Percentiles rank a stretch among this genome's conserved stretches.
Conservation (phyloP, 2,888 invertebrate species). For the Coecobrya sp. region DNA sequence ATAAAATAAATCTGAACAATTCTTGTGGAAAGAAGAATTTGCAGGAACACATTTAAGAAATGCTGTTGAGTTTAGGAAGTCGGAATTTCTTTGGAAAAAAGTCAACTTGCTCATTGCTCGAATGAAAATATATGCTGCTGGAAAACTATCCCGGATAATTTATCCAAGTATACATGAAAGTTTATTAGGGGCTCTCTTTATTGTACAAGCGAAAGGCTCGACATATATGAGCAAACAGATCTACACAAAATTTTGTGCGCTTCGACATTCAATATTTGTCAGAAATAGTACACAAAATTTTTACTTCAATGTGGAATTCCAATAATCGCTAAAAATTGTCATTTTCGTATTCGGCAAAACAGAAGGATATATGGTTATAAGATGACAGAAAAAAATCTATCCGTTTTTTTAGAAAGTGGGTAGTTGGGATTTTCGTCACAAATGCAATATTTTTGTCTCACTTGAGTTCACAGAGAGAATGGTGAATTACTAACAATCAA, state of each 20-base stretch:
- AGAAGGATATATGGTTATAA: not conserved
- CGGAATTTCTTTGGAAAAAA: constrained; percentile 45
- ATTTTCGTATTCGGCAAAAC: not conserved
- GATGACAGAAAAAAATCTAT: not conserved
- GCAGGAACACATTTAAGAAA: constrained; percentile 65
- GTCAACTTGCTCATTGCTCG: constrained; percentile 54
- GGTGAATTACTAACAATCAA: constrained; percentile 58
- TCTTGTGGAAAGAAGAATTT: constrained; percentile 44
- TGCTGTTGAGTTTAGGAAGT: constrained; percentile 39
- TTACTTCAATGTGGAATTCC: constrained; percentile 35
- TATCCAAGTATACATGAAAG: constrained; percentile 37
- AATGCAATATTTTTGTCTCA: constrained; percentile 50
- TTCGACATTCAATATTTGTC: not conserved
- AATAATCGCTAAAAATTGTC: constrained; percentile 38
- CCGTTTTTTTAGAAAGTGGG: constrained; percentile 6
- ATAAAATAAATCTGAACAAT: constrained; percentile 65
- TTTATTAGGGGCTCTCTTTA: constrained; percentile 26
- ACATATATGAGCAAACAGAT: not conserved
- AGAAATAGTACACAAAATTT: not conserved
- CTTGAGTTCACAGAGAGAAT: constrained; percentile 52
- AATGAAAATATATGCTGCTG: constrained; percentile 49
- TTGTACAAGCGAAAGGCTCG: not conserved
- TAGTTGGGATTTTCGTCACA: constrained; percentile 49
- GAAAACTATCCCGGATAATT: constrained; percentile 4
- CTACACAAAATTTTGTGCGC: not conserved